phyloP scores from a whole-genome alignment of 2,797 vertebrate species.

The Sandelia bainsii region DNA sequence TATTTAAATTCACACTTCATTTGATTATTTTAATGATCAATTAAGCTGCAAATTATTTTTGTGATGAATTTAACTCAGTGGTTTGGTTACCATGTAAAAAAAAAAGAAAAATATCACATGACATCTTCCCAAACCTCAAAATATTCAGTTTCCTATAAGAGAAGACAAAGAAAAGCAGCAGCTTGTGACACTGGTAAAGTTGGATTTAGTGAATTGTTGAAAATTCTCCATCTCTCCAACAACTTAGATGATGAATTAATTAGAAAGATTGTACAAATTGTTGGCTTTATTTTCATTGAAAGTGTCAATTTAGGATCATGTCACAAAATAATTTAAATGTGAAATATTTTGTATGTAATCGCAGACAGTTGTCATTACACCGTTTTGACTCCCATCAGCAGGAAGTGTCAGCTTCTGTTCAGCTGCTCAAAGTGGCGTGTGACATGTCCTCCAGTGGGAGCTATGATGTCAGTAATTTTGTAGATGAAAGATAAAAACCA shows the following conservation, averaged over 20 bases:
- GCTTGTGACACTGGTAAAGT: neutral
- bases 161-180: neutral
- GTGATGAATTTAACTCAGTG: too few relatives aligned
- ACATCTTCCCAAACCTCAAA: neutral
- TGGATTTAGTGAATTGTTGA: neutral
- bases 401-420: slow-evolving; percentile 8
- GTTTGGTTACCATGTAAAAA: too few relatives aligned
- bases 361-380: neutral
- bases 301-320: neutral
- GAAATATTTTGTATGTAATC: neutral
- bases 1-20: too few relatives aligned
- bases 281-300: neutral
- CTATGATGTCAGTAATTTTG: slow-evolving; percentile 39
- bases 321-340: slow-evolving; percentile 1
- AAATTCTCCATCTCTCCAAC: neutral
- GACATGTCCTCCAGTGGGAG: slow-evolving; percentile 49
- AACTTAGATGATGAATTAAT: neutral
- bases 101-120: neutral
- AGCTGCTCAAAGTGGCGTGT: slow-evolving; percentile 28
- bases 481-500: slow-evolving; percentile 28
- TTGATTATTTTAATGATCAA: neutral
- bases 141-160: neutral
- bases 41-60: too few relatives aligned
- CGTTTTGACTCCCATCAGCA: slow-evolving; percentile 35
- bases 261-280: too few relatives aligned